Conservation (phyloP, 2,888 invertebrate species). For the Zaprionus lineosus region DNA sequence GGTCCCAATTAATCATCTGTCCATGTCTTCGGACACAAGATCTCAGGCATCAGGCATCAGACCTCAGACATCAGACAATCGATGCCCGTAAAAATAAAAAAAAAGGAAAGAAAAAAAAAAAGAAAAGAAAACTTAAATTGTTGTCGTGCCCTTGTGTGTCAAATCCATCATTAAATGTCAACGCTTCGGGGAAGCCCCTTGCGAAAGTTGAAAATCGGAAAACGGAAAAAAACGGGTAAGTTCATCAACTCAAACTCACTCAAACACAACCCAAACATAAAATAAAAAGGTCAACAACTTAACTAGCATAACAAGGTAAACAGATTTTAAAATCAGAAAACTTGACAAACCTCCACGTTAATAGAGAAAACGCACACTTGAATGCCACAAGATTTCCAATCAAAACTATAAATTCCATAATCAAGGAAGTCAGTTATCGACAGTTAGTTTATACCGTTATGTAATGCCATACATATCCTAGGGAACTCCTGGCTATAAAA, state of each 20-base stretch:
- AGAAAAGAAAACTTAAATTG: conserved; percentile 25
- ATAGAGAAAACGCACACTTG: too few species aligned
- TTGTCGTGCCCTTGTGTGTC: conserved; percentile 82
- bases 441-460: too few species aligned
- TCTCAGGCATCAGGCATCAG: conserved; percentile 37
- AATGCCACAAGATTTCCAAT: too few species aligned
- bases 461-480: neutral
- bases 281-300: conserved; percentile 71
- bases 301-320: conserved; percentile 70
- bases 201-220: conserved; percentile 56
- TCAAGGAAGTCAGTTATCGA: too few species aligned
- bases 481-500: neutral
- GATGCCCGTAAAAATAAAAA: conserved; percentile 31
- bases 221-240: conserved; percentile 29
- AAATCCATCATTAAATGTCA: conserved; percentile 83
- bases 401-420: too few species aligned
- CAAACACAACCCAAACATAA: too few species aligned
- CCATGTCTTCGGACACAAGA: conserved; percentile 30
- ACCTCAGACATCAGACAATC: conserved; percentile 21
- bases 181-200: conserved; percentile 75
- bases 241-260: too few species aligned
- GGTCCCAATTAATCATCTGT: conserved; percentile 68
- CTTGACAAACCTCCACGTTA: too few species aligned
- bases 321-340: too few species aligned
- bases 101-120: conserved; percentile 26